Evolutionary conservation across 2,888 invertebrate species (phyloP), one percentile per base, ranked within the genome.

Genomic region (Sminthurinus aureus): DNA sequence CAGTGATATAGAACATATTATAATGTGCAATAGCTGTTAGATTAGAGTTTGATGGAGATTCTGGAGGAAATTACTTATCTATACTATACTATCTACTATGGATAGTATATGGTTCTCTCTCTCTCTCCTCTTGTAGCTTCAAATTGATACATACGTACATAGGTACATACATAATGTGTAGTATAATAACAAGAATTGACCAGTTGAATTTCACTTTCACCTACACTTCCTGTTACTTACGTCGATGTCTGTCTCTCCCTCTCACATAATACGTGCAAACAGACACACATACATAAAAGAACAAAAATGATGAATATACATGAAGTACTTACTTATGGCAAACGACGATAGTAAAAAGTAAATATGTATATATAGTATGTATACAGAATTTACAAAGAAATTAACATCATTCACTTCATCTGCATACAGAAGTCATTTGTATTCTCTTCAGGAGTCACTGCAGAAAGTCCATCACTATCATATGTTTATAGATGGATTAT

Each of bases 151-250:
- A 38, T 38, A 38, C 38, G 6, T 38, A 38, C 38, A 38, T 38
- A n/a, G n/a, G n/a, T n/a, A n/a, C n/a, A 38, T 38, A 38, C 38
- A 38, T 38, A 38, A 38, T 38, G 38, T 38, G 38, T 38, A 38
- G 38, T 38, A 38, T 38, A 38, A 38, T 38, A 38, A 38, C 38
- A 38, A 38, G 38, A 38, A 38, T 38, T 51, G 66, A 79, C 73
- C 38, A 22, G 73, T 80, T 80, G n/a, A 80, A 71, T 80, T 80
- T 80, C 80, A 80, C 80, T 73, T 80, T 71, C 80, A 80, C 77
- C 20, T 66, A 80, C 80, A 80, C 80, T 80, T 80, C 80, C 80
- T 80, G 50, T 38, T 15, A 58, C 77, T n/a, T 50, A 64, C 20
- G 38, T 78, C 22, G 52, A n/a, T 58, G 79, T 67, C 11, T 79